Conservation (phyloP, 2,888 invertebrate genomes). For the Ellobium chinense region DNA sequence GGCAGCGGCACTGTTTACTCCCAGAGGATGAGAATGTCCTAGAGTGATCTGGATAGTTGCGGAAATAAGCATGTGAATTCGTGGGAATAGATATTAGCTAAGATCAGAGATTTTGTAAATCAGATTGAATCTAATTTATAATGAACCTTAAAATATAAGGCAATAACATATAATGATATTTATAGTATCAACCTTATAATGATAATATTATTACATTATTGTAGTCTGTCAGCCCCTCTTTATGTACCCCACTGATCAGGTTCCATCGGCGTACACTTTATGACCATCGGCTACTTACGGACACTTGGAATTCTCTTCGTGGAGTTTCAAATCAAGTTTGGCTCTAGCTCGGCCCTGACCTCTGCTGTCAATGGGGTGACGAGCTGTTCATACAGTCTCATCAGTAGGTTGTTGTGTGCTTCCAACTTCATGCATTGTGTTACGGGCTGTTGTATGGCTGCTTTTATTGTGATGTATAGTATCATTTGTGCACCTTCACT, state of each 20-base stretch:
- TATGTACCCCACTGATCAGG: conserved; percentile 14
- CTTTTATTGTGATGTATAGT: neutral
- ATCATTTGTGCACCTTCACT: neutral
- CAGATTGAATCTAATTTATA: too few species aligned
- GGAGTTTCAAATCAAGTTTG: conserved; percentile 27
- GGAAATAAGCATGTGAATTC: too few species aligned
- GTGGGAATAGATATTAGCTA: too few species aligned
- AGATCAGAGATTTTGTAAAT: too few species aligned
- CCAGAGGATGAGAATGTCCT: too few species aligned
- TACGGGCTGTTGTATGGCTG: neutral
- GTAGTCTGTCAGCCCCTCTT: neutral
- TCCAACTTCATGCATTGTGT: too few species aligned
- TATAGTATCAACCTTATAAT: too few species aligned
- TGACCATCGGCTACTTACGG: conserved; percentile 24
- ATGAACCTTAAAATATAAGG: too few species aligned
- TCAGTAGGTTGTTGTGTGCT: conserved; percentile 19
- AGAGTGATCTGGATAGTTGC: too few species aligned
- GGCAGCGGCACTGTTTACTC: too few species aligned
- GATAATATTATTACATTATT: too few species aligned
- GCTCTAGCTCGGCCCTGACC: conserved; percentile 10
- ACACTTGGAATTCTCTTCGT: conserved; percentile 37
- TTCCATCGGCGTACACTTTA: conserved; percentile 28
- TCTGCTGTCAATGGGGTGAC: conserved; percentile 20
- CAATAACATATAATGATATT: neutral
- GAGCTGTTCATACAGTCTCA: conserved; percentile 14